phyloP scores from a whole-genome alignment of 2,888 invertebrate genomes.

The Hyposoter dolosus region DNA sequence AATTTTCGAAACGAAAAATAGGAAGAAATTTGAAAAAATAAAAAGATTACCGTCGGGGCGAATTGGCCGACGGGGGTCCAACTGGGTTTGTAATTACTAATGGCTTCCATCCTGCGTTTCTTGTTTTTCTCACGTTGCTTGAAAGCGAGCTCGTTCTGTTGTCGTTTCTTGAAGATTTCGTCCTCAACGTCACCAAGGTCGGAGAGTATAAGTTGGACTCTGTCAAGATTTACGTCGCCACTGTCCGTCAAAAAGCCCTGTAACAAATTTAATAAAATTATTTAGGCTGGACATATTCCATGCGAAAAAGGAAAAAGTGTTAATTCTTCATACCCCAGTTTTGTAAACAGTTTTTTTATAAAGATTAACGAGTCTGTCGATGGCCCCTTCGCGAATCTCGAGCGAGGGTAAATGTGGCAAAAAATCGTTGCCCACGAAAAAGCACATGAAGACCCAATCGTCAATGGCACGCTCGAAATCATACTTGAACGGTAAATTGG shows the following conservation, averaged over 20 bases:
- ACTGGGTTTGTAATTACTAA: conserved; percentile 88
- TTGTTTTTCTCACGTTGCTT: conserved; percentile 92
- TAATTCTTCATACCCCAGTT: conserved; percentile 89
- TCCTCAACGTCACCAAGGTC: conserved; percentile 98
- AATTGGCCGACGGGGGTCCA: conserved; percentile 92
- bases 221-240: conserved; percentile 95
- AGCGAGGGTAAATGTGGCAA: conserved; percentile 98
- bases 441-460: conserved; percentile 99
- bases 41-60: conserved; percentile 88
- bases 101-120: conserved; percentile 86
- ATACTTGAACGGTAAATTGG: conserved; percentile 96
- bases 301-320: background rate
- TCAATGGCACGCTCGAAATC: conserved; percentile 98
- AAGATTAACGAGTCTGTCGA: conserved; percentile 95
- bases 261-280: conserved; percentile 55
- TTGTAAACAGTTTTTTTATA: conserved; percentile 98
- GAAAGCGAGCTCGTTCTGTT: conserved; percentile 93
- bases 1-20: too few relatives aligned
- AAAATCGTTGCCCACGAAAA: conserved; percentile 99
- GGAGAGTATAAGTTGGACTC: conserved; percentile 97
- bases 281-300: background rate
- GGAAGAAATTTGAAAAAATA: background rate
- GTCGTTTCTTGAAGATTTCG: conserved; percentile 97
- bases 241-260: conserved; percentile 98
- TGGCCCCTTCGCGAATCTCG: conserved; percentile 98